Percentiles rank a stretch among this genome's conserved stretches.
These are phyloP conservation scores for Hyalella azteca DNA, from an alignment of 2,888 invertebrate genomes.

Conservation along the genomic window DNA sequence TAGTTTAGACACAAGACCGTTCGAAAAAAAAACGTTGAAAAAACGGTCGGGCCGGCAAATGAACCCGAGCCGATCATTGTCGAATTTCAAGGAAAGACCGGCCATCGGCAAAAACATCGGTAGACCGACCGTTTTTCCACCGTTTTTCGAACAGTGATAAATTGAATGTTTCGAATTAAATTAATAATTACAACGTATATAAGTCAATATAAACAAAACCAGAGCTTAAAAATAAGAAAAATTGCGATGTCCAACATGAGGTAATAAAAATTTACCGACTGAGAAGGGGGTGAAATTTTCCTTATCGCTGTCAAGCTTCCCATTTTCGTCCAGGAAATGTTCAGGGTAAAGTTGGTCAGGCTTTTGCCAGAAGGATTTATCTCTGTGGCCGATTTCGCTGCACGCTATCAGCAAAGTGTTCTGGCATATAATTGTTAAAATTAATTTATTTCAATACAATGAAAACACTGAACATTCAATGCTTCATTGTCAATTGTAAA, in stretches of 20 bases:
- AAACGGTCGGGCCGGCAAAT: background rate
- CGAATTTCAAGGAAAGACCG: background rate
- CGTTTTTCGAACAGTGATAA: background rate
- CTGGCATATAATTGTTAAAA: too few species aligned
- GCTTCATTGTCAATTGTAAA: too few species aligned
- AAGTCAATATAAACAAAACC: background rate
- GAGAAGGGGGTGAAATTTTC: slow-evolving; percentile 1
- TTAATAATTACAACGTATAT: background rate
- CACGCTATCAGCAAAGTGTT: background rate
- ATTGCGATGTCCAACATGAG: background rate
- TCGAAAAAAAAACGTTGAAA: background rate
- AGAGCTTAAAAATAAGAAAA: background rate
- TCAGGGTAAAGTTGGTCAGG: background rate
- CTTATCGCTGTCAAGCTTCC: background rate
- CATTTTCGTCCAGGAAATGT: background rate
- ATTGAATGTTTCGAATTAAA: too few species aligned
- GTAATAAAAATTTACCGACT: background rate
- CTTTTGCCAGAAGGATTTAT: background rate
- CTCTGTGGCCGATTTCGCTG: background rate
- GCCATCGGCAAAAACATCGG: background rate
- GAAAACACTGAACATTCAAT: too few species aligned
- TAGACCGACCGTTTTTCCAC: background rate
- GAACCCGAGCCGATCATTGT: background rate
- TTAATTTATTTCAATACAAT: too few species aligned
- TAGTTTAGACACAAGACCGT: background rate